Conservation (phyloP, 2,797 vertebrate genomes). For the Pampus argenteus region DNA sequence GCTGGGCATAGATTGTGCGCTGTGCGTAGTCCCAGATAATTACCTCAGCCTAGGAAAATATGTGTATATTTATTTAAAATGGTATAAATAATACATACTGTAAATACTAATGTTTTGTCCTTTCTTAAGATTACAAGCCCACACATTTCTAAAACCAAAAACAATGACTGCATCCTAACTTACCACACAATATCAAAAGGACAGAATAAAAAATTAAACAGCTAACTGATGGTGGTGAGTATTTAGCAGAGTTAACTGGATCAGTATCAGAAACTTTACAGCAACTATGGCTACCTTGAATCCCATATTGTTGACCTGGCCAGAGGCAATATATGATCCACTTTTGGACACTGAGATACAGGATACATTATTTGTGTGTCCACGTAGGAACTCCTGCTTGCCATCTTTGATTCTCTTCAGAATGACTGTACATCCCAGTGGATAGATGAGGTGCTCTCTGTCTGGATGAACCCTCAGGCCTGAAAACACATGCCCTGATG, state of each 20-base stretch:
- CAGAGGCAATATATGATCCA: slow-evolving; percentile 90
- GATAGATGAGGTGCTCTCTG: slow-evolving; percentile 88
- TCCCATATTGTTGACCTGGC: slow-evolving; percentile 92
- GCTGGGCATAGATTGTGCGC: slow-evolving; percentile 81
- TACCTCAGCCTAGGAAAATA: slow-evolving; percentile 85
- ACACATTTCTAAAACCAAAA: not conserved
- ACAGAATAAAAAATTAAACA: not conserved
- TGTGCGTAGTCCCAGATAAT: slow-evolving; percentile 91
- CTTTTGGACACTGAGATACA: slow-evolving; percentile 87
- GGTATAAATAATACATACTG: not conserved
- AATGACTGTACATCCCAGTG: slow-evolving; percentile 89
- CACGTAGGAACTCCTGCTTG: slow-evolving; percentile 89
- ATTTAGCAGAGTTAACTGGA: not conserved
- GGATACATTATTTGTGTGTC: slow-evolving; percentile 91
- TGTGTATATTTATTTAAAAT: not conserved
- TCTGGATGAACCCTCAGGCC: slow-evolving; percentile 91
- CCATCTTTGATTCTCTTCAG: slow-evolving; percentile 85
- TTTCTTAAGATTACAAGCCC: not conserved
- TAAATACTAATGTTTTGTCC: not conserved
- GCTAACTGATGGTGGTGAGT: not conserved
- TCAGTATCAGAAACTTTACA: not conserved
- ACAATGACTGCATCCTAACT: not conserved
- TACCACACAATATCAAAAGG: not conserved
- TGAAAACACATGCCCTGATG: slow-evolving; percentile 84
- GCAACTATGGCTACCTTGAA: slow-evolving; percentile 85